phyloP scores from a whole-genome alignment of 1,140 invertebrate genomes.

The Drosophila pruinosa region DNA sequence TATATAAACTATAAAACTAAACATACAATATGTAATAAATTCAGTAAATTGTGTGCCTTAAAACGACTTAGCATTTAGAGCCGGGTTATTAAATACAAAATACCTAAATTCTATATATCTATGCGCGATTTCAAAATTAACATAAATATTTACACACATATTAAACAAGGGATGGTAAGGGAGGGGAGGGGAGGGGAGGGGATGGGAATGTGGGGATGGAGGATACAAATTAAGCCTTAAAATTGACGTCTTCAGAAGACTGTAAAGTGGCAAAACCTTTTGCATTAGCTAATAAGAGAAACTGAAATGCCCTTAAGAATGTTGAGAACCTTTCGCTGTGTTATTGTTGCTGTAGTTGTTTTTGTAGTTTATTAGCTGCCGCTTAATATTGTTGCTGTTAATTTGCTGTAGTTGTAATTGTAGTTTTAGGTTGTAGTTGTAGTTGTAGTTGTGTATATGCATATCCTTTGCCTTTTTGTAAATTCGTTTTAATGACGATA shows the following conservation, averaged over 20 bases:
- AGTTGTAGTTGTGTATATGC: conserved; percentile 17
- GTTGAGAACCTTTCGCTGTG: conserved; percentile 25
- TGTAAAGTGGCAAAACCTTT: conserved; percentile 78
- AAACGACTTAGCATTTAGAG: conserved; percentile 46
- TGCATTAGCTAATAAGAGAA: conserved; percentile 33
- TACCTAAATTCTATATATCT: conserved; percentile 40
- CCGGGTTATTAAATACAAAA: conserved; percentile 46
- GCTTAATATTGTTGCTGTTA: conserved; percentile 35
- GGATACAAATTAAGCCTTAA: conserved; percentile 36
- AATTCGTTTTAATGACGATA: conserved; percentile 81
- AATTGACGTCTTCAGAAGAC: conserved; percentile 73
- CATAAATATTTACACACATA: conserved; percentile 75
- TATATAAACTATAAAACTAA: conserved; percentile 62
- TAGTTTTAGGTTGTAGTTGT: conserved; percentile 11
- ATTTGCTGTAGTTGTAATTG: conserved; percentile 12
- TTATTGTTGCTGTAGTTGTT: too few relatives aligned
- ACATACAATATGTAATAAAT: conserved; percentile 77
- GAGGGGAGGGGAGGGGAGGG: not conserved
- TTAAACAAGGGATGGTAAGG: conserved; percentile 32
- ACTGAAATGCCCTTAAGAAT: conserved; percentile 23
- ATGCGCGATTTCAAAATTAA: conserved; percentile 52
- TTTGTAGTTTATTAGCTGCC: conserved; percentile 45
- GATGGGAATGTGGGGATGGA: not conserved
- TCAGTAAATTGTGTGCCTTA: conserved; percentile 66
- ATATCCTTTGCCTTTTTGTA: conserved; percentile 53